Evolutionary conservation across 2,888 invertebrate genomes (phyloP).

Genomic region (Elaeidobius kamerunicus): DNA sequence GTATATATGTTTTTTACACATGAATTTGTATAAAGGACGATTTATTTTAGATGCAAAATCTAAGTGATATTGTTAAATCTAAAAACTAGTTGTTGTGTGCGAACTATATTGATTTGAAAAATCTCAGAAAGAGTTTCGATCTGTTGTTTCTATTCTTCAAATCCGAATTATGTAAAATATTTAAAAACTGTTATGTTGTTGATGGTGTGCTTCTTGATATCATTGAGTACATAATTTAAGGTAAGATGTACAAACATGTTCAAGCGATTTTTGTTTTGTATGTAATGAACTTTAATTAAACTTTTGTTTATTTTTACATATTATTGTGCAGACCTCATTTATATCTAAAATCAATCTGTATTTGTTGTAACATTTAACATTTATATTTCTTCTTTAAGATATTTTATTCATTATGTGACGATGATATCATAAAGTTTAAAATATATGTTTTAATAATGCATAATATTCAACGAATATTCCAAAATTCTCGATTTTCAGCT

Average conservation of each 20-base stretch:
- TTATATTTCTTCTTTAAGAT: not conserved
- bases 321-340: not conserved
- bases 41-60: conserved; percentile 11
- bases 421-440: not conserved
- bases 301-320: not conserved
- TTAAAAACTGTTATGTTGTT: conserved; percentile 15
- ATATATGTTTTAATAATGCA: conserved; percentile 18
- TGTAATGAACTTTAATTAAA: too few species aligned
- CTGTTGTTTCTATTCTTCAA: conserved; percentile 16
- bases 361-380: too few species aligned
- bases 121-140: conserved; percentile 29
- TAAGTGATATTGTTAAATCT: conserved; percentile 26
- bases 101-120: conserved; percentile 19
- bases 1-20: conserved; percentile 14
- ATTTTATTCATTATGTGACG: not conserved
- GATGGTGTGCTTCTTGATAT: not conserved
- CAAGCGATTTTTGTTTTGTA: not conserved
- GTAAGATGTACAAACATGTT: not conserved
- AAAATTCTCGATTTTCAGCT: conserved; percentile 3
- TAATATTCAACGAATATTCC: conserved; percentile 6
- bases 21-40: conserved; percentile 8
- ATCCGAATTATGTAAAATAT: conserved; percentile 17
- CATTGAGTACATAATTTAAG: not conserved
- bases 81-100: conserved; percentile 15
- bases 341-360: too few species aligned